Evolutionary conservation across 2,113 vertebrate genomes (phyloP).

Genomic region (Platycercus adscitus): DNA sequence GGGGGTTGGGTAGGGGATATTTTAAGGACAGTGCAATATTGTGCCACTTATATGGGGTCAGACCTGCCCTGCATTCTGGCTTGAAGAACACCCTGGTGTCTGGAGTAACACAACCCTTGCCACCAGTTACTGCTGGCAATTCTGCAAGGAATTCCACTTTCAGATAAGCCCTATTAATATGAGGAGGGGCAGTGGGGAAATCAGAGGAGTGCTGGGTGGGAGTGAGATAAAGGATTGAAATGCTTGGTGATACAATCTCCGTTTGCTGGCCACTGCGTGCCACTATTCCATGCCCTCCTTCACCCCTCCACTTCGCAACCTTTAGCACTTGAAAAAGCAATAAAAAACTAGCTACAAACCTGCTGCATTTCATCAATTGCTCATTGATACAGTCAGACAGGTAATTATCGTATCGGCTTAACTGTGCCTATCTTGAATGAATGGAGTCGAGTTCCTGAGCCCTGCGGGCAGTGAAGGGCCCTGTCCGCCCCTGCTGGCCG

Average conservation of each 20-base stretch:
- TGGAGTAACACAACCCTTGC: not conserved
- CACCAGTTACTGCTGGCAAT: not conserved
- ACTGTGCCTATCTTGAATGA: not conserved
- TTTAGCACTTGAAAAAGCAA: not conserved
- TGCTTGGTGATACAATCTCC: not conserved
- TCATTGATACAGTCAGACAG: not conserved
- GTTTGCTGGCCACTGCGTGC: accelerated
- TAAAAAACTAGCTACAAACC: not conserved
- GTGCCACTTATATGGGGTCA: not conserved
- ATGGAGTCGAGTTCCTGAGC: not conserved
- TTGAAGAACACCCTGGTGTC: not conserved
- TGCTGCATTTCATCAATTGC: not conserved
- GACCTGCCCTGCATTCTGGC: not conserved
- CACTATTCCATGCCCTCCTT: not conserved
- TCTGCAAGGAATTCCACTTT: not conserved
- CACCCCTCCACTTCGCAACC: not conserved
- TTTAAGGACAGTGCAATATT: not conserved
- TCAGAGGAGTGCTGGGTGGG: not conserved
- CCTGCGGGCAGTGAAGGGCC: not conserved
- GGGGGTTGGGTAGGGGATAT: not conserved
- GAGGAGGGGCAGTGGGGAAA: not conserved
- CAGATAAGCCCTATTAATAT: not conserved
- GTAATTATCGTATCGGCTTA: not conserved
- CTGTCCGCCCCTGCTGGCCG: not conserved
- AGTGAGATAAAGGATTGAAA: not conserved